Base-by-base conservation (phyloP, 2,113 vertebrate species). In the Brachyistius frenatus region DNA sequence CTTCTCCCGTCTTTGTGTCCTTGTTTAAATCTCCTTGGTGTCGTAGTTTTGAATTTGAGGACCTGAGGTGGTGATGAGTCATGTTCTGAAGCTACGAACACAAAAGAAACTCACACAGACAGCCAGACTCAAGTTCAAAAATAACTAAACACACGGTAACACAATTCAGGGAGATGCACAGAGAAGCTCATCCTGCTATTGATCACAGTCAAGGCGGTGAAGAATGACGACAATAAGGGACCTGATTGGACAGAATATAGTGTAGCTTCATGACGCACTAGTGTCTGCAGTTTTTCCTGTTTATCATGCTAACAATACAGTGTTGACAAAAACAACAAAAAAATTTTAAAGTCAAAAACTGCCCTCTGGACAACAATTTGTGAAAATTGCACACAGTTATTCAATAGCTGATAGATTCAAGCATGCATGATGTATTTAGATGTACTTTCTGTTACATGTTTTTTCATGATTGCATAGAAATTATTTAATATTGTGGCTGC, bases 1-100 rank as follows among this genome's bases (percentile, higher is more conserved):
- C 5, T 46, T 47, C 5, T 37, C 5, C 0, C 15, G 10, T 60
- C 53, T 31, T 63, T 78, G 39, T 14, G 32, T 63, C 62, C 0
- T 5, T 41, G 8, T 16, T 46, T 44, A 46, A 70, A 64, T 53
- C 53, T 54, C 41, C 33, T 23, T 68, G 55, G 4, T 49, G n/a
- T 11, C 62, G 71, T 47, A 7, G 47, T 66, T 61, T 47, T 76
- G 16, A 76, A 66, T 62, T 39, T 30, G 32, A 47, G 46, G 68
- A 66, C 61, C 37, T 32, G 54, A 54, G 66, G 75, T 76, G 57
- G 68, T 16, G 66, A 57, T 84, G 78, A 84, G 14, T 87, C 77
- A 83, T 54, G 37, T 39, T 46, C 66, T 41, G 55, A 69, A 49
- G 58, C 53, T 73, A 33, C 50, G 54, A 70, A 78, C 56, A 72